Evolutionary conservation across 2,113 vertebrate genomes (phyloP).

Genomic region (Gallinago undulata): DNA sequence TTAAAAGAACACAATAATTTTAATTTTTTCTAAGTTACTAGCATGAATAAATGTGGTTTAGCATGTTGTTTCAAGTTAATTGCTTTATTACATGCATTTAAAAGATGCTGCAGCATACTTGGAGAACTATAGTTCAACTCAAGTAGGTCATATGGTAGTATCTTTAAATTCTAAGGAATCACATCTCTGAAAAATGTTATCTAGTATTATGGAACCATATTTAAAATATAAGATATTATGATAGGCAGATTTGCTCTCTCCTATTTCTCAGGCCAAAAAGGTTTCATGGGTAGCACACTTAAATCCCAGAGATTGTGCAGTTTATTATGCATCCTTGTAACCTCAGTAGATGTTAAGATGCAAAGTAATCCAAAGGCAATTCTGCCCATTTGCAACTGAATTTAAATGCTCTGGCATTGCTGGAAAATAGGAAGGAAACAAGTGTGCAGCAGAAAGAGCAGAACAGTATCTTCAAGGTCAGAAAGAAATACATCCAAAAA

Average conservation of each 20-base stretch:
- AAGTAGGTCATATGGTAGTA: neutral
- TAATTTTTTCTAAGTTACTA: neutral
- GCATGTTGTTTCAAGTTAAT: neutral
- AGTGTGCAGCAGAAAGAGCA: neutral
- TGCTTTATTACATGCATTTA: neutral
- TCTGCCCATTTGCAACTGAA: neutral
- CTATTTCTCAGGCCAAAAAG: neutral
- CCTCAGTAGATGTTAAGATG: neutral
- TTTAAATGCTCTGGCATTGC: neutral
- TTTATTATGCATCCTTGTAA: neutral
- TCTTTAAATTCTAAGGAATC: neutral
- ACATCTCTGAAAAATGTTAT: neutral
- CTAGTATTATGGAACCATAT: neutral
- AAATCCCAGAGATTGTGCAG: neutral
- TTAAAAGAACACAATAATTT: slow-evolving; percentile 60
- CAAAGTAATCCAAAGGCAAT: neutral
- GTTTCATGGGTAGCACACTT: neutral
- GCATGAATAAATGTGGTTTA: neutral
- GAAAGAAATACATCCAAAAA: neutral
- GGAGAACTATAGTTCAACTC: neutral
- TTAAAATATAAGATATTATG: neutral
- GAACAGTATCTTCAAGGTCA: neutral
- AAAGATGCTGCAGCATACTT: neutral
- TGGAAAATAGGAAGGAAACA: neutral
- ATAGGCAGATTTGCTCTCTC: neutral